Conservation (phyloP, 1,140 invertebrate genomes). For the Drosophila simulans region DNA sequence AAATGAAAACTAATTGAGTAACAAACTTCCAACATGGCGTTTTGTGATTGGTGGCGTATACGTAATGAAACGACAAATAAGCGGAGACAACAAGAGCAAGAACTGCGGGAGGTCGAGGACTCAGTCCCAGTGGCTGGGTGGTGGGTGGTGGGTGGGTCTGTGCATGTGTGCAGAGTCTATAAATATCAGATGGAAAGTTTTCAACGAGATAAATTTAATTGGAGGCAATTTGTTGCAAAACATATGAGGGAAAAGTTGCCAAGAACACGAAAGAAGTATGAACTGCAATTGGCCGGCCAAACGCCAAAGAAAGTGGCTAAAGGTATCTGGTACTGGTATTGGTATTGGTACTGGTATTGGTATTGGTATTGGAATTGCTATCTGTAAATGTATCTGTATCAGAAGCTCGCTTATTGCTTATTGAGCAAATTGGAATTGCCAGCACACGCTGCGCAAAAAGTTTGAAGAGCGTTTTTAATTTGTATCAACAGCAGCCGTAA, state of each 20-base stretch:
- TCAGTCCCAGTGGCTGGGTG: not conserved
- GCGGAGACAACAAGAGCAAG: conserved; percentile 56
- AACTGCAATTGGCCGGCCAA: conserved; percentile 72
- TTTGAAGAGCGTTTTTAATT: conserved; percentile 75
- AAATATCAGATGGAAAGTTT: conserved; percentile 84
- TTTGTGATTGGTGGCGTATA: conserved; percentile 79
- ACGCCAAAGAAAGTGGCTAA: conserved; percentile 26
- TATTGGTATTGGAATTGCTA: conserved; percentile 7
- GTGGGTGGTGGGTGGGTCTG: too few relatives aligned
- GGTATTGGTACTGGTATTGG: conserved; percentile 1
- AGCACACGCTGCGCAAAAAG: conserved; percentile 56
- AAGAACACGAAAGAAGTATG: conserved; percentile 71
- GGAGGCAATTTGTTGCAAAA: conserved; percentile 81
- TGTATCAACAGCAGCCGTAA: conserved; percentile 66
- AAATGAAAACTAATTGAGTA: conserved; percentile 82
- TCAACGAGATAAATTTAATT: conserved; percentile 84
- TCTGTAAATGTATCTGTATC: conserved; percentile 6
- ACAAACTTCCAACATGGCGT: conserved; percentile 76
- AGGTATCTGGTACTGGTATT: conserved; percentile 41
- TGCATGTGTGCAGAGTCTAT: conserved; percentile 60
- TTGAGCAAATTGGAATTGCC: conserved; percentile 69
- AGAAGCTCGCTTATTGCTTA: conserved; percentile 39
- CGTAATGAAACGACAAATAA: conserved; percentile 80
- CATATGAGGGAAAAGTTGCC: conserved; percentile 66
- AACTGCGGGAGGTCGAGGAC: conserved; percentile 11